Evolutionary conservation across 2,797 vertebrate species (phyloP).

Genomic region (Myiotriccus ornatus): DNA sequence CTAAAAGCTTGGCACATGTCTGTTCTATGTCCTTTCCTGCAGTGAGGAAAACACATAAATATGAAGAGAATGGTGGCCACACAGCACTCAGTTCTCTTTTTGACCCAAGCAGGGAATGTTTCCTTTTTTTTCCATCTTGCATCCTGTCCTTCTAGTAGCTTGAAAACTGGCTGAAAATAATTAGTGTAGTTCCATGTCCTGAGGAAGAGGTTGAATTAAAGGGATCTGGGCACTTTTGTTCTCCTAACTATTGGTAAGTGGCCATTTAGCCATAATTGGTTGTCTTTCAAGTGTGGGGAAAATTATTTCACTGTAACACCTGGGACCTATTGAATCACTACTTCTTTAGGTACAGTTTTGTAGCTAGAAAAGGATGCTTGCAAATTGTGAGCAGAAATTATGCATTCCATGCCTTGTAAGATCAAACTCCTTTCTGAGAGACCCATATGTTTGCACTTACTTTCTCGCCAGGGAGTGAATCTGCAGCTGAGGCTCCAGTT

Average conservation of each 20-base stretch:
- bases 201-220: neutral
- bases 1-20: neutral
- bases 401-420: neutral
- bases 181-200: neutral
- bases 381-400: neutral
- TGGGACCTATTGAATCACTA: neutral
- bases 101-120: neutral
- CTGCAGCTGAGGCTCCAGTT: conserved; percentile 81
- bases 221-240: neutral
- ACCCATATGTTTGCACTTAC: conserved; percentile 73
- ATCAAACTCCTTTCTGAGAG: neutral
- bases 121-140: neutral
- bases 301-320: neutral
- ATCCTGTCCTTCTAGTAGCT: neutral
- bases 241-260: neutral
- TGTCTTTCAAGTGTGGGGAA: neutral
- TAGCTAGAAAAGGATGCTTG: neutral
- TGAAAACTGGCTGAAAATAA: neutral
- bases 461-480: conserved; percentile 86
- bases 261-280: neutral
- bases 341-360: neutral
- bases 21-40: neutral
- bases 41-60: neutral
- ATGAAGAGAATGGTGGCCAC: neutral
- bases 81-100: neutral